Base-by-base conservation (phyloP, 2,888 invertebrate species). In the Lasioglossum malachurum region DNA sequence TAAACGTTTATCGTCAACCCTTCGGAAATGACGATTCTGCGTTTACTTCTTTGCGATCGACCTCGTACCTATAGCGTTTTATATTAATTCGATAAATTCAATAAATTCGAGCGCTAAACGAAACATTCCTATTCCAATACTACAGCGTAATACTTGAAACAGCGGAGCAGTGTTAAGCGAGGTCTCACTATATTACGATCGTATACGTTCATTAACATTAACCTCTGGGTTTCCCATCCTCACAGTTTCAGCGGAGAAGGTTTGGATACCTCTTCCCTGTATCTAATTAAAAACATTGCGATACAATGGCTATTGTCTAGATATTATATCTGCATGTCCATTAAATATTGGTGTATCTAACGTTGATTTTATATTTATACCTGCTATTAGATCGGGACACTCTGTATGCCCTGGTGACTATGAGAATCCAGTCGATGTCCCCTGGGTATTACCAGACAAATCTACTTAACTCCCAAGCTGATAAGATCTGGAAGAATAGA, bases 401-500 rank as follows among this genome's bases (percentile, higher is more conserved):
- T 19, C 35, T 31, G 31, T 23, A 31, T 67, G 3, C 10, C 35
- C 19, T 64, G 31, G 35, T 35, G 60, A 31, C 31, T 67, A 19
- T 16, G 67, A 35, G 35, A 19, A 67, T 67, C 35, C 35, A 35
- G 35, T 27, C 27, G 60, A 60, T 19, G 31, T 35, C 67, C 67
- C 67, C 35, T 8, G 19, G 35, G 35, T 35, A 35, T 23, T 67
- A 73, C 46, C 46, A 46, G 16, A 46, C 73, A 73, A 73, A 73
- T 73, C 46, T 31, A 73, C 31, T 46, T 73, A 31, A 31, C 46
- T 73, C 46, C 31, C 4, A 19, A 46, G 46, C 46, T 46, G 46
- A 73, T 73, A 73, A 73, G 46, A 73, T 73, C 73, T 73, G 73
- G 19, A 44, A 73, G 27, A 46, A 19, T 73, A 27, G 5, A 44